Base-by-base conservation (phyloP, 2,888 invertebrate species). In the Keiferia lycopersicella region DNA sequence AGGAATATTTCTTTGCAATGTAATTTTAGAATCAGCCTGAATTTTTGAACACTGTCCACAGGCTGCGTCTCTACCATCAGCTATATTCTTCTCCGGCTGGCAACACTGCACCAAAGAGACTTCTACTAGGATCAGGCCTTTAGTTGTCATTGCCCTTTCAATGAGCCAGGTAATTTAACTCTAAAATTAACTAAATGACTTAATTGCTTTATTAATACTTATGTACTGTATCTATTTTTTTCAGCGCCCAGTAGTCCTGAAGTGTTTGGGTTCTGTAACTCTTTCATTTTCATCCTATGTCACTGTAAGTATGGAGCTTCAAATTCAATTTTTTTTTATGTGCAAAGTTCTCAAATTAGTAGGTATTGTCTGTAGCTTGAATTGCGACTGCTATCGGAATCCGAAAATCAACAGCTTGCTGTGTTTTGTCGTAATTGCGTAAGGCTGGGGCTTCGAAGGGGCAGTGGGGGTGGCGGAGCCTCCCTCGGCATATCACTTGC, bases 231-330 rank as follows among this genome's bases (percentile, higher is more conserved):
- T n/a, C n/a, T n/a, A n/a, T 62, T 58, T 67, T 38, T 79, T 78
- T 45, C 74, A 85, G 85, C 73, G 71, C 39, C 80, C 80, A 0
- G 77, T 84, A 0, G 66, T 79, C 0, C 61, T 84, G 8, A 77
- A 73, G 66, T 77, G 77, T 0, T 72, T 82, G 14, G 76, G 78
- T 1, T 68, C 81, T 30, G 69, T 82, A 14, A 74, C 74, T 3
- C 66, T 84, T 6, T 83, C 84, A 0, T 83, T 83, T 64, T 65
- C 78, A 34, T 75, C 80, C 0, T 83, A 76, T 64, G 64, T 74
- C 45, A 65, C 72, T 61, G 75, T 74, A 68, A 71, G 70, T 68
- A 38, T 1, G 0, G 7, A n/a, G 7, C n/a, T 16, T 8, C 20
- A 16, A 50, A 50, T 2, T 6, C 10, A 18, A 18, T 50, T 16